Conservation (phyloP, 23 tunicate species). For the Trididemnum miniatum region DNA sequence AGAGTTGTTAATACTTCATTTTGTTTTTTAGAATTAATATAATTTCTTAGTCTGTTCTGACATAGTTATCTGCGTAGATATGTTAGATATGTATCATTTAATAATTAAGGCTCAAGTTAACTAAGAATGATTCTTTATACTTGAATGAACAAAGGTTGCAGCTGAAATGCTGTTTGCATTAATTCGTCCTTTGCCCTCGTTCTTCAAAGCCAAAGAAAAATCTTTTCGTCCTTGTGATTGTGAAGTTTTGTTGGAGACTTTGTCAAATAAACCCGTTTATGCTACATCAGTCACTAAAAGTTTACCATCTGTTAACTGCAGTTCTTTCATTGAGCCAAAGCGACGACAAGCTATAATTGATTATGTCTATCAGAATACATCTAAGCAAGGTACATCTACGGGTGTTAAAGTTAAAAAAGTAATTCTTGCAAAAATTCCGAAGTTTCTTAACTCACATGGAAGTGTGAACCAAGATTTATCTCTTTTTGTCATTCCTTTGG, state of each 20-base stretch:
- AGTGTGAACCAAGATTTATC: background rate
- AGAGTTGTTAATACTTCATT: too few species aligned
- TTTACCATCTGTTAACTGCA: background rate
- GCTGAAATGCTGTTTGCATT: background rate
- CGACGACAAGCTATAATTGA: background rate
- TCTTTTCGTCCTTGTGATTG: background rate
- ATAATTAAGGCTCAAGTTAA: too few species aligned
- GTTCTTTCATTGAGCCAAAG: background rate
- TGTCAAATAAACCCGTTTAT: too few species aligned
- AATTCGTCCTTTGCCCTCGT: conserved; percentile 9
- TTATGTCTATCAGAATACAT: conserved; percentile 9
- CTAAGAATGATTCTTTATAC: background rate
- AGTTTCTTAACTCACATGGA: background rate
- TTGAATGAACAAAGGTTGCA: too few species aligned
- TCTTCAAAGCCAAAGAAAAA: conserved; percentile 2
- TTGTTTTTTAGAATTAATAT: too few species aligned
- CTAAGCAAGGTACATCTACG: background rate
- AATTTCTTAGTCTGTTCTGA: too few species aligned
- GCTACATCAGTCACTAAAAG: background rate
- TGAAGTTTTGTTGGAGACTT: conserved; percentile 14
- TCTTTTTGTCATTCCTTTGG: conserved; percentile 14
- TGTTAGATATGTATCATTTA: too few species aligned
- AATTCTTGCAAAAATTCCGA: background rate
- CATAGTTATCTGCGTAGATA: too few species aligned
- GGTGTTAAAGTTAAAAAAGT: conserved; percentile 13